A percentile compares a stretch with the other conserved stretches of the same genome.
phyloP scores from a whole-genome alignment of 2,797 vertebrate species.

The Cuniculus paca region DNA sequence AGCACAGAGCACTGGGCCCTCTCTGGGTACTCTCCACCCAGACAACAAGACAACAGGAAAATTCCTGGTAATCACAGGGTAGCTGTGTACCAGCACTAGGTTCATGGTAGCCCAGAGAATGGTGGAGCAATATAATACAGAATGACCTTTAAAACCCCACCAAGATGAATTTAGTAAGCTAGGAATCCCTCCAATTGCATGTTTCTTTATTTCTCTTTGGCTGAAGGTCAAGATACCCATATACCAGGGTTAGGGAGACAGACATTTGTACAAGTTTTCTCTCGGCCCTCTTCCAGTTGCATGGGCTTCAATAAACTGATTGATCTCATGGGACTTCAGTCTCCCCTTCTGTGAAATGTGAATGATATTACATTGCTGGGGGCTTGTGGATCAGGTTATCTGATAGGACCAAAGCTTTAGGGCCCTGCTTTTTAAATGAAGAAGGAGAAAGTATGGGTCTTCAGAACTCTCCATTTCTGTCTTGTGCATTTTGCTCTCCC shows the following conservation, averaged over 20 bases:
- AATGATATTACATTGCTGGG: not conserved
- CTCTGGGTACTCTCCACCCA: not conserved
- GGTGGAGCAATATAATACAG: not conserved
- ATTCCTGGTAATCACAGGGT: not conserved
- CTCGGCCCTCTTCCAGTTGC: not conserved
- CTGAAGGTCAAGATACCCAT: not conserved
- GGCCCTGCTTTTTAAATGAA: not conserved
- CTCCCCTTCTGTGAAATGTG: not conserved
- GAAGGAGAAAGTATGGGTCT: not conserved
- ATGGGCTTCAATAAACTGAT: not conserved
- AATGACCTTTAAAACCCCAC: not conserved
- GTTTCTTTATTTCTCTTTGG: not conserved
- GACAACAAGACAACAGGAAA: not conserved
- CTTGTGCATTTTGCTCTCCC: slow-evolving; percentile 44
- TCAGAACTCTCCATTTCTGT: not conserved
- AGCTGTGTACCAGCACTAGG: not conserved
- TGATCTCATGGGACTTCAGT: not conserved
- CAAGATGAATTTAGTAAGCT: not conserved
- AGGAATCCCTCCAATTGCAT: not conserved
- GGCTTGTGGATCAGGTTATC: not conserved
- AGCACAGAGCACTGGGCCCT: not conserved
- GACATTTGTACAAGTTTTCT: not conserved
- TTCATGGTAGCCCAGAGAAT: not conserved
- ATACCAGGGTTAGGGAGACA: not conserved
- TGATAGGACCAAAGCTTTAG: not conserved